Conservation (phyloP, 64 coral and sea anemone species). For the Montipora cactus region DNA sequence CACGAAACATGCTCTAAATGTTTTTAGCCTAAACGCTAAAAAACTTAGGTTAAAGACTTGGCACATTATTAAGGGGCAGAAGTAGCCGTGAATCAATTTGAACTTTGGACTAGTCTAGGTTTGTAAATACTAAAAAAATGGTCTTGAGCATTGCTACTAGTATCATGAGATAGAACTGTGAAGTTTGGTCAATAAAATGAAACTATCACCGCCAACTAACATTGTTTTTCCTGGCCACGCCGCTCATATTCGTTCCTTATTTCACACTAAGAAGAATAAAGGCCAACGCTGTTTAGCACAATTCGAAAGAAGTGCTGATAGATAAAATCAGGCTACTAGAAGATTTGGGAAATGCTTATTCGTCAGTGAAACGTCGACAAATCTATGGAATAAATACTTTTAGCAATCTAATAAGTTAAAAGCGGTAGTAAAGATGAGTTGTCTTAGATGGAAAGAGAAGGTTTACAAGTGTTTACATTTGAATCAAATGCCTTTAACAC, state of each 20-base stretch:
- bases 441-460: conserved; percentile 62
- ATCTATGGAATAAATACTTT: conserved; percentile 49
- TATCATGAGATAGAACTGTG: not conserved
- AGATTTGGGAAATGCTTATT: not conserved
- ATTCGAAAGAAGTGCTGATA: no score
- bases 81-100: no score
- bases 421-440: conserved; percentile 46
- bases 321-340: no score
- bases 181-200: not conserved
- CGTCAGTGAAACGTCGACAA: not conserved
- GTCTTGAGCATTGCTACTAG: not conserved
- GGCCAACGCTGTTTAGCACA: no score
- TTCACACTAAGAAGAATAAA: not conserved
- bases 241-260: not conserved
- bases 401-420: conserved; percentile 52
- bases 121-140: not conserved
- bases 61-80: no score
- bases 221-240: not conserved
- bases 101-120: not conserved
- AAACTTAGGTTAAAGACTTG: not conserved
- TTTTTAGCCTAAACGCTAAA: not conserved
- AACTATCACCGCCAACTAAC: not conserved
- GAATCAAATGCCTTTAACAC: conserved; percentile 84
- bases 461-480: conserved; percentile 83
- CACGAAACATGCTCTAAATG: not conserved